Percentiles rank a stretch among this genome's conserved stretches.
Evolutionary conservation across 2,797 vertebrate genomes (phyloP).

Genomic region (Pyrrhura leucotis): DNA sequence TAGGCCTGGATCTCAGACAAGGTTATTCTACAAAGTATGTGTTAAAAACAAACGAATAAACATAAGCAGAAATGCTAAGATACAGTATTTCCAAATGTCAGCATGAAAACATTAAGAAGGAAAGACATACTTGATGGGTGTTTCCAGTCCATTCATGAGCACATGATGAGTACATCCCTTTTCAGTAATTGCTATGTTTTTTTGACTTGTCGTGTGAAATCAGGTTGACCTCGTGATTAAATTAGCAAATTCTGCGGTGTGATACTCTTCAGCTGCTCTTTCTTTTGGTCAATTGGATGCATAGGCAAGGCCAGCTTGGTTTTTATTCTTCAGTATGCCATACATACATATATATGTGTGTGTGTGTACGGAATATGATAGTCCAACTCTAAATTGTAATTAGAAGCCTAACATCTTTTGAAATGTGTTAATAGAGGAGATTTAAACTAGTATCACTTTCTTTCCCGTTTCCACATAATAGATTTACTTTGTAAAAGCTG

Average conservation of each 20-base stretch:
- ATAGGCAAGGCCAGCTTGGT: not conserved
- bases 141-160: not conserved
- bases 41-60: not conserved
- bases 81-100: accelerated
- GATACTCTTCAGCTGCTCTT: not conserved
- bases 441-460: not conserved
- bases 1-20: not conserved
- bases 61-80: not conserved
- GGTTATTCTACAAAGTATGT: not conserved
- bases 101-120: not conserved
- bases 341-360: not conserved
- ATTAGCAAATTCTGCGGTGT: not conserved
- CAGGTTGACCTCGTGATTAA: not conserved
- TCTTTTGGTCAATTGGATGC: not conserved
- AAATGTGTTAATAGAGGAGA: not conserved
- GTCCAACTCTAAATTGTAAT: not conserved
- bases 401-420: not conserved
- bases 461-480: not conserved
- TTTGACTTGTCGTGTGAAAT: not conserved
- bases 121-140: not conserved
- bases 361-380: not conserved
- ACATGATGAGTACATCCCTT: not conserved
- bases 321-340: not conserved
- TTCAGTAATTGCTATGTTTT: not conserved
- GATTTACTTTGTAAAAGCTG: not conserved